These are phyloP conservation scores for Aptenodytes patagonicus DNA, from an alignment of 2,113 vertebrate genomes.

Conservation along the genomic window DNA sequence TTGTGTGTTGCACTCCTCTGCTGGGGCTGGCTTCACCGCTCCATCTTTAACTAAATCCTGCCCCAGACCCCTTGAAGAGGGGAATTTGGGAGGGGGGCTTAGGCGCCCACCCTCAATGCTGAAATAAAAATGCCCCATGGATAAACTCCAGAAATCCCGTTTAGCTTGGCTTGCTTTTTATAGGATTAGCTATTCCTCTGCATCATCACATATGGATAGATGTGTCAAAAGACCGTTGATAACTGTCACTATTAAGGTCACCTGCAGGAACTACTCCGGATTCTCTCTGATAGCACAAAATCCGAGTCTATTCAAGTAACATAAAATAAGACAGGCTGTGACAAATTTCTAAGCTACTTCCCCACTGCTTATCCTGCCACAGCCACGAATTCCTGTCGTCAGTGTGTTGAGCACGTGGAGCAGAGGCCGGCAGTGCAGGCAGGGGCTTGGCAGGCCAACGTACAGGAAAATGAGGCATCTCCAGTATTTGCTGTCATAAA, in stretches of 20 bases:
- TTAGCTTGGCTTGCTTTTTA: not conserved
- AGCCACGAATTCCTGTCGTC: not conserved
- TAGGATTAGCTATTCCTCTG: constrained; percentile 11
- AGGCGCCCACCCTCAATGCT: not conserved
- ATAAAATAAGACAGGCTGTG: not conserved
- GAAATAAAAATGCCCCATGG: not conserved
- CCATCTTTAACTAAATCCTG: not conserved
- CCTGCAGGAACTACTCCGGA: not conserved
- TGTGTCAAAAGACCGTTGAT: not conserved
- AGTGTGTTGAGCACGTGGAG: not conserved
- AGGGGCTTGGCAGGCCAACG: not conserved
- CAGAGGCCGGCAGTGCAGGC: not conserved
- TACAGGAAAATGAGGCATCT: not conserved
- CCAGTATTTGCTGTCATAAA: not conserved
- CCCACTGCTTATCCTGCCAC: not conserved
- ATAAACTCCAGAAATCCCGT: not conserved
- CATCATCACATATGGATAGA: not conserved
- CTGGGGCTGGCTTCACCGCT: accelerated
- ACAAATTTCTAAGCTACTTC: constrained; percentile 23
- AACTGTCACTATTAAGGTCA: not conserved
- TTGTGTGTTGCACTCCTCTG: not conserved
- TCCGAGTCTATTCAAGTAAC: not conserved
- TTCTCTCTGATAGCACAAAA: not conserved
- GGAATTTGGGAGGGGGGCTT: not conserved
- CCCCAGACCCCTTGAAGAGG: not conserved